Conservation (phyloP, 2,113 vertebrate species). For the Mustela nigripes region DNA sequence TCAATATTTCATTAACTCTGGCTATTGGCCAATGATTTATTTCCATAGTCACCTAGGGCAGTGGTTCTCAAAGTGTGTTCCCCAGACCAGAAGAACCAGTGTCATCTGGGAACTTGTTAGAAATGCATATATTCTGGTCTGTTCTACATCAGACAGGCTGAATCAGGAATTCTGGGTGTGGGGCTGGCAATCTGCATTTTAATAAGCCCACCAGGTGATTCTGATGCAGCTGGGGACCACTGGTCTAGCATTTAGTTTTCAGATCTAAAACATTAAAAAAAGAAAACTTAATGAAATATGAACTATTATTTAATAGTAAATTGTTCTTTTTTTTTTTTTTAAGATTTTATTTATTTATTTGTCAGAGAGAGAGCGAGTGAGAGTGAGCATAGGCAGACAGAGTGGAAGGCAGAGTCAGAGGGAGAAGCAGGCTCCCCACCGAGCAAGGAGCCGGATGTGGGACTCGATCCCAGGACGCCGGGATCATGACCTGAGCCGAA, state of each 20-base stretch:
- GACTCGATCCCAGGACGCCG: too few relatives aligned
- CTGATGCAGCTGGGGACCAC: not conserved
- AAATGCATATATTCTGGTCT: not conserved
- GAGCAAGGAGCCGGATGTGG: too few relatives aligned
- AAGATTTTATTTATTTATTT: too few relatives aligned
- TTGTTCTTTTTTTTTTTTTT: too few relatives aligned
- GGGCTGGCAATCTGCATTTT: not conserved
- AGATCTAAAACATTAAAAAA: not conserved
- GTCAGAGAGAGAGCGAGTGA: too few relatives aligned
- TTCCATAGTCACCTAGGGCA: not conserved
- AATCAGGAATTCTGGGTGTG: not conserved
- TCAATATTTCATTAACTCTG: not conserved
- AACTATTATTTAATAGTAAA: too few relatives aligned
- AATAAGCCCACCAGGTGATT: not conserved
- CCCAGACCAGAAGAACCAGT: not conserved
- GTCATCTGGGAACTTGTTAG: not conserved
- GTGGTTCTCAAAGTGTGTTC: not conserved
- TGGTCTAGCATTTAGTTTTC: not conserved
- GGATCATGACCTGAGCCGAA: too few relatives aligned
- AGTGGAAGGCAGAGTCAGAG: too few relatives aligned
- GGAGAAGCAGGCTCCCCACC: too few relatives aligned
- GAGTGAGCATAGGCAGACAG: too few relatives aligned
- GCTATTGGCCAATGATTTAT: not conserved
- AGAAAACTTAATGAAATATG: not conserved
- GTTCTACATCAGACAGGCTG: not conserved